Percentiles rank a stretch among this genome's conserved stretches.
Evolutionary conservation across 2,888 invertebrate genomes (phyloP).

Genomic region (Drosophila trichaetosa): DNA sequence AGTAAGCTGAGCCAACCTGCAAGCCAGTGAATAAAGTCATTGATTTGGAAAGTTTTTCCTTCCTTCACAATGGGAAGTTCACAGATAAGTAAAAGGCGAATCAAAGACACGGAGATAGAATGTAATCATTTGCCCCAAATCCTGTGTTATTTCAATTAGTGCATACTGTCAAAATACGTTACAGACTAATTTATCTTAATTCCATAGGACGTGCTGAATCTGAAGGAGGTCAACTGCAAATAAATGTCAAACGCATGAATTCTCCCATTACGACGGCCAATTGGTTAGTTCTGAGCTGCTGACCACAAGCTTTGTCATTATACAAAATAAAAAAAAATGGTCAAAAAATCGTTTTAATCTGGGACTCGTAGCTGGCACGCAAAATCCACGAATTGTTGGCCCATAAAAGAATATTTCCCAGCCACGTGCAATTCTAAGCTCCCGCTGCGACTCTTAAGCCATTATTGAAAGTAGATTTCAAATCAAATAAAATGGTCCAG

Average conservation of each 20-base stretch:
- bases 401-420: constrained; percentile 42
- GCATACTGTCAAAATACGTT: constrained; percentile 8
- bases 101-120: not conserved
- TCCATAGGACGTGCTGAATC: not conserved
- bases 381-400: constrained; percentile 29
- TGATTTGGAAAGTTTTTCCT: not conserved
- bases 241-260: constrained; percentile 27
- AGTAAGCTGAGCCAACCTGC: not conserved
- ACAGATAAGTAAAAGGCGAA: not conserved
- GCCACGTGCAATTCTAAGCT: constrained; percentile 27
- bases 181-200: constrained; percentile 6
- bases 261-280: constrained; percentile 24
- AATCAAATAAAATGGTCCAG: constrained; percentile 70
- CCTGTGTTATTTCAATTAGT: constrained; percentile 23
- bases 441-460: constrained; percentile 31
- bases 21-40: not conserved
- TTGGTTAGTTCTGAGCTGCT: constrained; percentile 23
- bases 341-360: constrained; percentile 9
- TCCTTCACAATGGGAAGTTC: not conserved
- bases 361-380: not conserved
- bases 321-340: constrained; percentile 5
- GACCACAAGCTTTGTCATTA: constrained; percentile 40
- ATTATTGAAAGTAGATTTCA: constrained; percentile 63
- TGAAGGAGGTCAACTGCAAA: constrained; percentile 27
- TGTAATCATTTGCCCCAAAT: not conserved